Conservation (phyloP, 2,888 invertebrate genomes). For the Tenthredo distinguenda region DNA sequence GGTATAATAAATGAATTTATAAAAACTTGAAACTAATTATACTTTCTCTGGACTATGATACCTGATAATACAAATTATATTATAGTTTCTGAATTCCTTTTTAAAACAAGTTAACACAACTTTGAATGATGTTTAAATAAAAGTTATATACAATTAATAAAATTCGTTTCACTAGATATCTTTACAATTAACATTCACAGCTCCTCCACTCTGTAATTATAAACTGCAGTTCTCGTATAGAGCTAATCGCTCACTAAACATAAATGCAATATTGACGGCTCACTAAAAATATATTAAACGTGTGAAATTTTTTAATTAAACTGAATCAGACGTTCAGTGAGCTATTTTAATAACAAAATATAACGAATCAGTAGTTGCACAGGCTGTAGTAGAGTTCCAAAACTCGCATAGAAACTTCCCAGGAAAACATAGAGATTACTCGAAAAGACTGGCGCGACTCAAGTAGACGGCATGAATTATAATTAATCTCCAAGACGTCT, state of each 20-base stretch:
- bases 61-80: neutral
- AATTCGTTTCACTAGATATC: neutral
- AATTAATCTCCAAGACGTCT: neutral
- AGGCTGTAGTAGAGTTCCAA: neutral
- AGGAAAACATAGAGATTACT: neutral
- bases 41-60: neutral
- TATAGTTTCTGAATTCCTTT: neutral
- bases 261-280: neutral
- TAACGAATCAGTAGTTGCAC: neutral
- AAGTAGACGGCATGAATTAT: neutral
- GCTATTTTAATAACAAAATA: neutral
- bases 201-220: neutral
- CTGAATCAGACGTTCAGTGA: neutral
- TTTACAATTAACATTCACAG: slow-evolving; percentile 15
- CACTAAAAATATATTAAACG: neutral
- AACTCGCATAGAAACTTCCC: neutral
- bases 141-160: slow-evolving; percentile 18
- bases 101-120: slow-evolving; percentile 24
- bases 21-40: neutral
- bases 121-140: slow-evolving; percentile 6
- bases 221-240: neutral
- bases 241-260: neutral
- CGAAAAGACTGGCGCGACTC: neutral
- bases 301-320: neutral
- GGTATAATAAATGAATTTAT: neutral